Base-by-base conservation (phyloP, 2,113 vertebrate species). In the Asarcornis scutulata region DNA sequence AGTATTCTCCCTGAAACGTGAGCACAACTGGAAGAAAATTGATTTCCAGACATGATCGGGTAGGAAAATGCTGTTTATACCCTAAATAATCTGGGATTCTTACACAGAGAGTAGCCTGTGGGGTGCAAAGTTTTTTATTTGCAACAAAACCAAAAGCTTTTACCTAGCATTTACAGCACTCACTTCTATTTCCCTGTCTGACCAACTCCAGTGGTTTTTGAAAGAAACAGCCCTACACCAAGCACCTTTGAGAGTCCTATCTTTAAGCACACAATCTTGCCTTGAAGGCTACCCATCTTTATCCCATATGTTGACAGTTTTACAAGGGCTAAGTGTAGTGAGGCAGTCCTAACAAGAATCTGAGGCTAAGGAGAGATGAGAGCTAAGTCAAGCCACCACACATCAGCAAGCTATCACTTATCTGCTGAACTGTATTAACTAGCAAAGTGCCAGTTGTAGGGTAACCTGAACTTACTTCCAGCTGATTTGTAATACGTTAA, bases 401-500 rank as follows among this genome's bases (percentile, higher is more conserved):
- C 2, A 36, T 52, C 36, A 88, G 50, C 36, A 74, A 91, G 50
- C 8, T 25, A 74, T 11, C 36, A 91, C 38, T 77, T 71, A 88
- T 22, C 13, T 60, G 22, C 27, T 63, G 25, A 93, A 80, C 44
- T 74, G 38, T 71, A 79, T 53, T 80, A 58, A 80, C 75, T 13
- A 83, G 66, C 83, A 69, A 84, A 50, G 52, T 75, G 52, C 48
- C 52, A 64, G 3, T 42, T 85, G 53, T 62, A 48, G 9, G 23
- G 29, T 71, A 89, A 88, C 25, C 20, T 53, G 36, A 86, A 76
- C 25, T 86, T 58, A 67, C 42, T 88, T 86, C 60, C 69, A 91
- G 44, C 3, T 82, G 71, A 91, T 88, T 90, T 94, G 74, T 48
- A 91, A 29, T 40, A 58, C 8, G 22, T 86, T 81, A 93, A 95